Evolutionary conservation across 2,113 vertebrate genomes (phyloP).

Genomic region (Stercorarius parasiticus): DNA sequence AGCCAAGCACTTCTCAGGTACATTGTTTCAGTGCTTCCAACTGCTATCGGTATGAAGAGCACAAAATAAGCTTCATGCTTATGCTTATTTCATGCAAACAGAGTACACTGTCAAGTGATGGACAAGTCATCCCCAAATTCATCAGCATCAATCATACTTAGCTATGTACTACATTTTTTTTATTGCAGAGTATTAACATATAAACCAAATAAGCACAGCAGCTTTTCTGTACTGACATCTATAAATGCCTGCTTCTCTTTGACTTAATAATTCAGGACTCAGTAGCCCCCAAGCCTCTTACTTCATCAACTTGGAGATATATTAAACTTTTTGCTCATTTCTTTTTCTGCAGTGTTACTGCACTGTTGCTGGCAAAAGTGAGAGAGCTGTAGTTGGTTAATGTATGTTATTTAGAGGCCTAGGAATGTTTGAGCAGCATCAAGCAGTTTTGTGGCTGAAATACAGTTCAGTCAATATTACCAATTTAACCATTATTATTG

Average conservation of each 20-base stretch:
- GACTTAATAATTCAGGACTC: background rate
- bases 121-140: background rate
- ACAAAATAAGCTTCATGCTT: background rate
- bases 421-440: background rate
- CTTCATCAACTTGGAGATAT: background rate
- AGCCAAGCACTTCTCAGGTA: background rate
- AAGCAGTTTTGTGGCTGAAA: background rate
- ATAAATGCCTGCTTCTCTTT: background rate
- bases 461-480: background rate
- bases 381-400: background rate
- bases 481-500: background rate
- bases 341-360: background rate
- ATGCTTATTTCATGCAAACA: background rate
- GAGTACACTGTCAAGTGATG: background rate
- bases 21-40: background rate
- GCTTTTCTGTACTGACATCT: background rate
- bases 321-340: background rate
- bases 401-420: background rate
- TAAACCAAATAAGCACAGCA: background rate
- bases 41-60: rapidly evolving
- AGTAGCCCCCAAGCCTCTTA: background rate
- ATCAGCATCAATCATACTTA: background rate
- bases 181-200: background rate
- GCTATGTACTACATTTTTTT: background rate
- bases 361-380: background rate